phyloP scores from a whole-genome alignment of 2,113 vertebrate species.

The Sylvilagus bachmani region DNA sequence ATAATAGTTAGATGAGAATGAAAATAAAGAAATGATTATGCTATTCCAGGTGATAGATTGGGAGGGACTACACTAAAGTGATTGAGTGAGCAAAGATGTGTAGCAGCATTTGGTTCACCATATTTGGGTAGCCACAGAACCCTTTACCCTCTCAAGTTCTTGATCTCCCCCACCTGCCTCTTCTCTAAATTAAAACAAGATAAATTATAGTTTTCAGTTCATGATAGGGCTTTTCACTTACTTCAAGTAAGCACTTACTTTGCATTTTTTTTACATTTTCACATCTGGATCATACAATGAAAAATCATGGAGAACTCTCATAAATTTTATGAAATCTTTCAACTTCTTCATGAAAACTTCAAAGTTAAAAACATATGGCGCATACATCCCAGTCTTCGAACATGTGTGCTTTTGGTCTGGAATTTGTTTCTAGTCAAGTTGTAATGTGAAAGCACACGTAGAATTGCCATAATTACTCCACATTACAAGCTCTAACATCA shows the following conservation, averaged over 20 bases:
- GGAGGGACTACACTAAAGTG: neutral
- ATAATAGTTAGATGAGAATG: constrained; percentile 17
- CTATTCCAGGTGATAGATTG: neutral
- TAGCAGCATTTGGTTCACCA: neutral
- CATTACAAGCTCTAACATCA: constrained; percentile 64
- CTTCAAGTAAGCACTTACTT: constrained; percentile 56
- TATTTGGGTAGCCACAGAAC: neutral
- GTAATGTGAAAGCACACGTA: constrained; percentile 68
- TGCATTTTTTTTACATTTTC: constrained; percentile 40
- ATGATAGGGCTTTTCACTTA: constrained; percentile 56
- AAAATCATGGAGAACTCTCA: constrained; percentile 67
- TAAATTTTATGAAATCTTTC: constrained; percentile 78
- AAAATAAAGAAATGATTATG: neutral
- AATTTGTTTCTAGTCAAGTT: constrained; percentile 76
- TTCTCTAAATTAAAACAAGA: constrained; percentile 42
- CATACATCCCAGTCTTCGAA: constrained; percentile 40
- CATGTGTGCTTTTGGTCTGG: constrained; percentile 73
- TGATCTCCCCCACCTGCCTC: constrained; percentile 5
- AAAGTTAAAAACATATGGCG: constrained; percentile 77
- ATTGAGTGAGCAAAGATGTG: fast-evolving
- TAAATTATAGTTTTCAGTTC: constrained; percentile 63
- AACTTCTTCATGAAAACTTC: constrained; percentile 78
- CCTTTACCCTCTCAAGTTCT: neutral
- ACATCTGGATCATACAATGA: constrained; percentile 74
- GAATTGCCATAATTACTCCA: constrained; percentile 52